Percentiles rank a stretch among this genome's conserved stretches.
Evolutionary conservation across 2,888 invertebrate species (phyloP).

Genomic region (Hydriomena furcata): DNA sequence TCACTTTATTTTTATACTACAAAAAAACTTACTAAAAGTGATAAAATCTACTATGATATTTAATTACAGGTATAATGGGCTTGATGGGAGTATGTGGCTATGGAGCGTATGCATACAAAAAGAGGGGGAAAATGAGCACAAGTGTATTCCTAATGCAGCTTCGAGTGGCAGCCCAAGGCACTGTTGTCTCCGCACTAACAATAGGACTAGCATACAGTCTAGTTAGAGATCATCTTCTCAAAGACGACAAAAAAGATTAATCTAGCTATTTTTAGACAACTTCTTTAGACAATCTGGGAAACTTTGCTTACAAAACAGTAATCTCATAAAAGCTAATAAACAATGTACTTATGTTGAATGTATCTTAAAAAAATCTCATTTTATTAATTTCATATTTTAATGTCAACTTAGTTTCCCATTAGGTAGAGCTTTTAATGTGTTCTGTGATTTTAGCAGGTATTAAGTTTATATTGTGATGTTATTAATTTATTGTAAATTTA

Average conservation of each 20-base stretch:
- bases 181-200: conserved; percentile 90
- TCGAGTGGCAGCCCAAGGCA: conserved; percentile 93
- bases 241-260: conserved; percentile 59
- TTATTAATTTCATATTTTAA: neutral
- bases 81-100: conserved; percentile 86
- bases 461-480: conserved; percentile 36
- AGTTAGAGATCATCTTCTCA: conserved; percentile 79
- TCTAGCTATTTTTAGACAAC: conserved; percentile 15
- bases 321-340: conserved; percentile 33
- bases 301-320: conserved; percentile 12
- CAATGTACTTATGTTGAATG: neutral
- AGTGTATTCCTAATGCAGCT: conserved; percentile 93
- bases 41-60: neutral
- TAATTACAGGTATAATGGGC: conserved; percentile 86
- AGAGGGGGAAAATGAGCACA: conserved; percentile 89
- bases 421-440: conserved; percentile 37
- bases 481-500: conserved; percentile 37
- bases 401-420: conserved; percentile 37
- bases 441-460: conserved; percentile 60
- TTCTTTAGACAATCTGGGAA: conserved; percentile 22
- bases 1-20: too few species aligned
- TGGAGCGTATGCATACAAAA: conserved; percentile 90
- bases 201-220: conserved; percentile 88
- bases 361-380: conserved; percentile 20
- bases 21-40: too few species aligned